Evolutionary conservation across 2,113 vertebrate genomes (phyloP).

Genomic region (Brienomyrus brachyistius): DNA sequence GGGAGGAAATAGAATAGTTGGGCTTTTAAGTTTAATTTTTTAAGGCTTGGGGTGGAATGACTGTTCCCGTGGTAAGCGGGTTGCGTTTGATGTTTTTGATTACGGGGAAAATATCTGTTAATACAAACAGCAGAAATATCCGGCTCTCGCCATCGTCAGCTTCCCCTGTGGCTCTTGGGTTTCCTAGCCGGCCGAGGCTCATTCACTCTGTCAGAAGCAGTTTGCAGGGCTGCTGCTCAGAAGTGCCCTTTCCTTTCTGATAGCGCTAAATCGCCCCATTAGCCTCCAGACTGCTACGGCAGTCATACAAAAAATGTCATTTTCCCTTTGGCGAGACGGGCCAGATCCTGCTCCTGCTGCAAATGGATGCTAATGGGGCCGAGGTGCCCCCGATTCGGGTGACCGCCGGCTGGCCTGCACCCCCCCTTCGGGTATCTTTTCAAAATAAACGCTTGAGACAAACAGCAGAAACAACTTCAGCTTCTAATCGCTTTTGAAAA

Average conservation of each 20-base stretch:
- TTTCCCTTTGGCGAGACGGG: constrained; percentile 24
- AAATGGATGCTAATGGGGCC: constrained; percentile 23
- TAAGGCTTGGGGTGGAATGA: constrained; percentile 31
- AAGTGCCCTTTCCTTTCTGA: constrained; percentile 31
- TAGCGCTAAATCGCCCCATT: constrained; percentile 36
- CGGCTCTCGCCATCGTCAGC: constrained; percentile 38
- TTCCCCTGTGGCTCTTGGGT: constrained; percentile 27
- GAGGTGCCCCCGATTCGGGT: constrained; percentile 8
- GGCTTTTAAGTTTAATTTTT: constrained; percentile 18
- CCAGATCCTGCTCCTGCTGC: constrained; percentile 3
- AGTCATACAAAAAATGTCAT: constrained; percentile 28
- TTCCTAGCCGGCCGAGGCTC: constrained; percentile 22
- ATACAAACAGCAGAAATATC: constrained; percentile 38
- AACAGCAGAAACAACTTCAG: neutral
- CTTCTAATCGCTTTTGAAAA: constrained; percentile 5
- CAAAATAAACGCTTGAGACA: constrained; percentile 14
- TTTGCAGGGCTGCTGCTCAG: constrained; percentile 31
- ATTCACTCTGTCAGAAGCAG: constrained; percentile 36
- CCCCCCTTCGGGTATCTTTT: constrained; percentile 3
- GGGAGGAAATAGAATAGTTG: constrained; percentile 14
- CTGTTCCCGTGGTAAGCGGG: constrained; percentile 36
- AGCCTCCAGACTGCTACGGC: constrained; percentile 33
- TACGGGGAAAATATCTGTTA: constrained; percentile 43
- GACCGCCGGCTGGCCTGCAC: neutral
- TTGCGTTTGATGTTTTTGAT: constrained; percentile 43